Conservation (phyloP, 2,113 vertebrate species). For the Vidua chalybeata region DNA sequence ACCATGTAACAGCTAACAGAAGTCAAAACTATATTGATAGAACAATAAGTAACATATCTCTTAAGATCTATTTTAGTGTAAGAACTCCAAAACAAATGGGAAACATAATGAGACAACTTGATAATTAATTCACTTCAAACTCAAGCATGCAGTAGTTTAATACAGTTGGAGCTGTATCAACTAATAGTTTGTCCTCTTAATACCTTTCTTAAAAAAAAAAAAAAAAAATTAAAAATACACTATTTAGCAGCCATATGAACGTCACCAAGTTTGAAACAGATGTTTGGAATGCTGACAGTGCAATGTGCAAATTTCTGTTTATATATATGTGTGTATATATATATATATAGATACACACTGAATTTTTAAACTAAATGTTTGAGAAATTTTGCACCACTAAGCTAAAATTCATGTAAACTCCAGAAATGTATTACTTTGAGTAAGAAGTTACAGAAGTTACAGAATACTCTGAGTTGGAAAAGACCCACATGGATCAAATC, state of each 20-base stretch:
- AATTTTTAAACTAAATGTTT: not conserved
- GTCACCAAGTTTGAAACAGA: not conserved
- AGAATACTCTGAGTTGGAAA: not conserved
- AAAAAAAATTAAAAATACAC: not conserved
- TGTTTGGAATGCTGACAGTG: not conserved
- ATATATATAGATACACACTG: not conserved
- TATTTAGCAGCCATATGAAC: not conserved
- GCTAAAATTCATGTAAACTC: not conserved
- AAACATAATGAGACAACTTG: not conserved
- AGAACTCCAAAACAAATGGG: not conserved
- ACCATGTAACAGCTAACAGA: not conserved
- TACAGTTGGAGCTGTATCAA: not conserved
- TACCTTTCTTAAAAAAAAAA: not conserved
- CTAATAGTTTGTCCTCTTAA: not conserved
- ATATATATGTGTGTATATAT: not conserved
- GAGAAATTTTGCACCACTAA: not conserved
- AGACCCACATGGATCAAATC: accelerated
- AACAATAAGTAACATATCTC: not conserved
- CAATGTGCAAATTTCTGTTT: not conserved
- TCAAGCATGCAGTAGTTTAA: not conserved
- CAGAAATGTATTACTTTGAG: not conserved
- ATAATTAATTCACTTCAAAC: not conserved
- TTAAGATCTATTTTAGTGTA: not conserved
- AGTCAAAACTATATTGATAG: not conserved
- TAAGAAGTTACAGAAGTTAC: not conserved